These are phyloP conservation scores for Vombatus ursinus DNA, from an alignment of 2,113 vertebrate species.

Conservation along the genomic window DNA sequence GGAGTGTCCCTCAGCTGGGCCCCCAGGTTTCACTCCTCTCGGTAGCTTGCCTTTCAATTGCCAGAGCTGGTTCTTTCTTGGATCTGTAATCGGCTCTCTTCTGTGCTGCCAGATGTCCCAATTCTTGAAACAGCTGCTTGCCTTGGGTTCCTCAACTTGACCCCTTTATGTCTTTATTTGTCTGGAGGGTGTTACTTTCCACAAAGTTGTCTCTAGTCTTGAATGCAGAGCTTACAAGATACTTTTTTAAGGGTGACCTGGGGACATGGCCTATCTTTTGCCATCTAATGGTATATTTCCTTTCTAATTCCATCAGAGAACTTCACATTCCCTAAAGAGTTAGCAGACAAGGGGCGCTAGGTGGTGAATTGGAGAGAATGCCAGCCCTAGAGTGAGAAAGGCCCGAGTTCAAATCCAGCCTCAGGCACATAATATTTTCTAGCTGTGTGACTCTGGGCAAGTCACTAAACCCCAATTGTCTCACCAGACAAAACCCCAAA, in stretches of 20 bases:
- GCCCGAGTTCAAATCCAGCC: no score
- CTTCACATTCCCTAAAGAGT: background rate
- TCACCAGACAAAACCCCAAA: no score
- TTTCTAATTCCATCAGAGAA: background rate
- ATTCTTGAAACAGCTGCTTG: background rate
- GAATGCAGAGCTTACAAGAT: background rate
- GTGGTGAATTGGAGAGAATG: no score
- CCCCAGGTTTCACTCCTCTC: background rate
- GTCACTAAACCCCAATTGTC: no score
- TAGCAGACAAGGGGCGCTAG: background rate
- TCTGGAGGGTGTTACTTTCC: background rate
- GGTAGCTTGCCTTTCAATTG: background rate
- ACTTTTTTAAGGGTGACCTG: background rate
- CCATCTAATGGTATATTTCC: background rate
- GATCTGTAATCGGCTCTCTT: background rate
- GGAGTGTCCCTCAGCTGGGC: background rate
- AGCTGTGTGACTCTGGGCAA: no score
- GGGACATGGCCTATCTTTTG: background rate
- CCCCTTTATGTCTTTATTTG: background rate
- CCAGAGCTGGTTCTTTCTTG: background rate
- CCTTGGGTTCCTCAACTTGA: background rate
- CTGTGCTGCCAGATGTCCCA: background rate
- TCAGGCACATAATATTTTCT: no score
- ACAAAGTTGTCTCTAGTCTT: background rate
- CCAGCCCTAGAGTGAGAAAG: no score